Percentiles rank a stretch among this genome's conserved stretches.
Evolutionary conservation across 2,888 invertebrate genomes (phyloP).

Genomic region (Chydorus sphaericus): DNA sequence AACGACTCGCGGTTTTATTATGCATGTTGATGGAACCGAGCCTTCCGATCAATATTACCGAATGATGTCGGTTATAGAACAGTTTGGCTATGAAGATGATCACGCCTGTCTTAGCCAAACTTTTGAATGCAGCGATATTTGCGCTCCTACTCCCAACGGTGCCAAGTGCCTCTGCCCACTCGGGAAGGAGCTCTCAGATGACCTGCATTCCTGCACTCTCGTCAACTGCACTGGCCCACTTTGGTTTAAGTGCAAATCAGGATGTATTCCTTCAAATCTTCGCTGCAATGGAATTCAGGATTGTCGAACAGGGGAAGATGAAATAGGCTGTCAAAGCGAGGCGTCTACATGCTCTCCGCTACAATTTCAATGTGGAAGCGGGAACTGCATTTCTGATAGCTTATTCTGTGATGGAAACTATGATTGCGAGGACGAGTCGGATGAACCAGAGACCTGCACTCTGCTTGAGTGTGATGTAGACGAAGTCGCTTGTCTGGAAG

Average conservation of each 20-base stretch:
- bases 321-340: slow-evolving; percentile 8
- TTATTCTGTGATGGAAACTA: slow-evolving; percentile 43
- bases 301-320: slow-evolving; percentile 23
- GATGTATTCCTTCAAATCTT: slow-evolving; percentile 26
- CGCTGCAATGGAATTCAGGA: slow-evolving; percentile 23
- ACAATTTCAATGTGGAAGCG: slow-evolving; percentile 38
- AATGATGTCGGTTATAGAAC: neutral
- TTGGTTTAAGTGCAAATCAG: slow-evolving; percentile 46
- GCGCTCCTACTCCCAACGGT: neutral
- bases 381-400: slow-evolving; percentile 39
- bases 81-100: neutral
- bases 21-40: no score
- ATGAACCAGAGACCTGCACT: slow-evolving; percentile 33
- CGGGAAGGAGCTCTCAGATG: neutral
- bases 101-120: neutral
- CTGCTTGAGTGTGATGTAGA: neutral
- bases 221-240: slow-evolving; percentile 13
- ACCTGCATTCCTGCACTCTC: neutral
- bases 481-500: slow-evolving; percentile 3
- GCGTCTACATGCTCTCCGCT: slow-evolving; percentile 33
- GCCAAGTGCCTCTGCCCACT: neutral
- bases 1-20: no score
- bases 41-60: no score
- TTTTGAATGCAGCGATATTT: slow-evolving; percentile 4
- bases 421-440: slow-evolving; percentile 40